Base-by-base conservation (phyloP, 1,140 invertebrate species). In the Luehdorfia chinensis region DNA sequence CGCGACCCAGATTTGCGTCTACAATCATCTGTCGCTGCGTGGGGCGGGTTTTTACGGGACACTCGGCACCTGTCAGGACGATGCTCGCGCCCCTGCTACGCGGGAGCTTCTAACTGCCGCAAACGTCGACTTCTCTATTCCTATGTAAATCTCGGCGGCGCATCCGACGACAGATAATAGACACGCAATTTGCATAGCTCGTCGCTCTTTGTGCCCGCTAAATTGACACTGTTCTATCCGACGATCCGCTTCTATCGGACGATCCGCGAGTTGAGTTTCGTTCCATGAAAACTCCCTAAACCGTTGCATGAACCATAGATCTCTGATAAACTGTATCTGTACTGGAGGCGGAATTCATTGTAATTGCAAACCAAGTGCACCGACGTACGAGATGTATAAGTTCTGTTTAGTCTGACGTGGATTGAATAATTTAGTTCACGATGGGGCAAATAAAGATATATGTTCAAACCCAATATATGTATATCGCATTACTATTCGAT, bases 121-220 rank as follows among this genome's bases (percentile, higher is more conserved):
- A 34, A 59, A 60, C 50, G 55, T 58, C 52, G 62, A 52, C 50
- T 59, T 55, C 60, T 65, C 75, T 63, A 84, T 84, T 84, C 72
- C 75, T 84, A 84, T 84, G 77, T 81, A 79, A 84, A 84, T 84
- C 63, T 54, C 56, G 31, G 25, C 56, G 54, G 52, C 50, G 63
- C 67, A 73, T 71, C 66, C 74, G 64, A 66, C 57, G 57, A 43
- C 59, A 64, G 59, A 76, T 84, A 84, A 79, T 78, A 69, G 60
- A 58, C 65, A 37, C 52, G 37, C 59, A 67, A 84, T 84, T 78
- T 79, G 75, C 80, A 81, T 74, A 70, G 69, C 58, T 66, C 63
- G 56, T 66, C 67, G 64, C 68, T 69, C 67, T 77, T 75, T 78
- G 70, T 76, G 53, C 56, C 36, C 49, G 53, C 53, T 70, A 69